phyloP scores from a whole-genome alignment of 2,888 invertebrate genomes.

The Neocrepidodera transversa region DNA sequence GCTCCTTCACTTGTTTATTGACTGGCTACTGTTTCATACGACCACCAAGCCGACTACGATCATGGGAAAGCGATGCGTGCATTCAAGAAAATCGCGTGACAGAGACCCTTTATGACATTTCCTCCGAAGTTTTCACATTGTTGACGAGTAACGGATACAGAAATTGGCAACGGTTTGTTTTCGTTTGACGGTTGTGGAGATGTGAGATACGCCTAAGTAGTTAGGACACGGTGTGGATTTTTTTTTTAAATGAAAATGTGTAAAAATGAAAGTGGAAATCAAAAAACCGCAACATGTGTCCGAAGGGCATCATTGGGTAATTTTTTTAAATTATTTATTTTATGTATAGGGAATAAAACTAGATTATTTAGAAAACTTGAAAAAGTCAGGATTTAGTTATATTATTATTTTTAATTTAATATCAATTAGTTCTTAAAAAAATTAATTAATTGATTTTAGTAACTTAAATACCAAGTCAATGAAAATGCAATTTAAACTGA shows the following conservation, averaged over 20 bases:
- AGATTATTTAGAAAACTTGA: too few species aligned
- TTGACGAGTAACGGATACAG: conserved; percentile 19
- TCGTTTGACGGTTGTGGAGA: not conserved
- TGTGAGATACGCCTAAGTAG: conserved; percentile 11
- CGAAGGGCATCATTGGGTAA: conserved; percentile 48
- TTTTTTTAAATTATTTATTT: not conserved
- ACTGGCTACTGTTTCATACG: conserved; percentile 38
- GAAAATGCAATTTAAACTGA: too few species aligned
- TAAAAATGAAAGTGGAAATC: conserved; percentile 47
- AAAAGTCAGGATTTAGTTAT: too few species aligned
- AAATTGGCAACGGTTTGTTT: conserved; percentile 34
- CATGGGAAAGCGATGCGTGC: conserved; percentile 20
- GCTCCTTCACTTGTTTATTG: conserved; percentile 46
- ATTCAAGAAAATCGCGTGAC: conserved; percentile 31
- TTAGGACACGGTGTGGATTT: not conserved
- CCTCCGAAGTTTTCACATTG: conserved; percentile 28
- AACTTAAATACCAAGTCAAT: too few species aligned
- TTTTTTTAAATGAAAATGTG: conserved; percentile 42
- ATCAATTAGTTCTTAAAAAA: too few species aligned
- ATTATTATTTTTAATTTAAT: too few species aligned
- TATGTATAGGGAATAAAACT: too few species aligned
- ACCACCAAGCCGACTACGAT: conserved; percentile 21
- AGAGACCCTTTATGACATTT: conserved; percentile 42
- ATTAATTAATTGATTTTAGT: too few species aligned
- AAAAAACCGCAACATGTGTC: conserved; percentile 40